Conservation (phyloP, 1,140 invertebrate species). For the Archegozetes longisetosus region DNA sequence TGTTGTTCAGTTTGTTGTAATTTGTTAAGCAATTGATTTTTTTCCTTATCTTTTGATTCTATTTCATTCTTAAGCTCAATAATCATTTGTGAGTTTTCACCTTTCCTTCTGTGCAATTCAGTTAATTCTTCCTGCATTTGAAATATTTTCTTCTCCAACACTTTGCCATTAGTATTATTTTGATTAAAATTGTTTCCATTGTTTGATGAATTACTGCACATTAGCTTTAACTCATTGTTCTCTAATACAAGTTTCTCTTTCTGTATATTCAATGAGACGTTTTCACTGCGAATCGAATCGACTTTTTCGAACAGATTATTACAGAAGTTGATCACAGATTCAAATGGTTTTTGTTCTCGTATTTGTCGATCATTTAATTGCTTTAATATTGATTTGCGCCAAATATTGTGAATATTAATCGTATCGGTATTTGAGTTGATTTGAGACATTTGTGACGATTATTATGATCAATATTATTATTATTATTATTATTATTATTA, state of each 20-base stretch:
- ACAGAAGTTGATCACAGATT: conserved; percentile 14
- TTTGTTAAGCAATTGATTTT: not conserved
- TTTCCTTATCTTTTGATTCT: conserved; percentile 15
- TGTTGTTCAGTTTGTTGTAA: conserved; percentile 11
- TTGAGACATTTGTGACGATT: not conserved
- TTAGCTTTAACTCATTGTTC: not conserved
- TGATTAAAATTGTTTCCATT: not conserved
- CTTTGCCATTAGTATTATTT: conserved; percentile 4
- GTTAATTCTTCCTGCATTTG: conserved; percentile 80
- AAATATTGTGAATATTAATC: not conserved
- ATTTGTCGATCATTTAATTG: conserved; percentile 14
- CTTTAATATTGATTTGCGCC: conserved; percentile 11
- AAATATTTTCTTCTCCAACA: conserved; percentile 64
- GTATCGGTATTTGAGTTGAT: not conserved
- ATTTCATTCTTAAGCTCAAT: conserved; percentile 70
- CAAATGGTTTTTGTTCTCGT: conserved; percentile 15
- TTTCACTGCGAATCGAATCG: conserved; percentile 19
- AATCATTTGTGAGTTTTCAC: conserved; percentile 82
- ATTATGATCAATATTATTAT: not conserved
- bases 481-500: no score
- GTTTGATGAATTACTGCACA: not conserved
- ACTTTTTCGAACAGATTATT: conserved; percentile 18
- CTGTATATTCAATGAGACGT: conserved; percentile 12
- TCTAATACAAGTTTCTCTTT: conserved; percentile 13
- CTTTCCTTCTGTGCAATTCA: conserved; percentile 64